phyloP scores from a whole-genome alignment of 1,140 invertebrate species.

The Trigoniulus corallinus region DNA sequence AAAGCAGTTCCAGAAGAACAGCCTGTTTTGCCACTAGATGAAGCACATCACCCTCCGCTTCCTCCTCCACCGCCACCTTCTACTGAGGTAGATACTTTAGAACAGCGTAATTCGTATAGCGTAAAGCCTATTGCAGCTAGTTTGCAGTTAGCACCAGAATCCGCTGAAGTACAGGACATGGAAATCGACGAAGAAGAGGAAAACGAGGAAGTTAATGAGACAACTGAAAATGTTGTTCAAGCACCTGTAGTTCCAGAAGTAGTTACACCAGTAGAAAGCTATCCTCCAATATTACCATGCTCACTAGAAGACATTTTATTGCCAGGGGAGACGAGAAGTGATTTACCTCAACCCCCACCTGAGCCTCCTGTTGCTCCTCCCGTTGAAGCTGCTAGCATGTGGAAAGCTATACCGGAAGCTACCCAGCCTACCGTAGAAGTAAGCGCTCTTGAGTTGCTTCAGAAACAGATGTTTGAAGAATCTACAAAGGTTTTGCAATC shows the following conservation, averaged over 20 bases:
- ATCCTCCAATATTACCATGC: background rate
- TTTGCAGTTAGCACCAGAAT: background rate
- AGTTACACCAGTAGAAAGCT: background rate
- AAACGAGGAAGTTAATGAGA: background rate
- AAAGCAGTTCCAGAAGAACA: background rate
- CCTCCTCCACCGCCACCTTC: too few relatives aligned
- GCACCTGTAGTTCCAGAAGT: background rate
- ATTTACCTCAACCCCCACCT: background rate
- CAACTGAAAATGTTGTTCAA: background rate
- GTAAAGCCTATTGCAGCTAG: background rate
- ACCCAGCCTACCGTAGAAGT: background rate
- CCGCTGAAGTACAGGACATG: background rate
- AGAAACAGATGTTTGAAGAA: background rate
- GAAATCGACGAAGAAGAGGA: background rate
- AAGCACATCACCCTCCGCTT: background rate
- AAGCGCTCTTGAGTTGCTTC: background rate
- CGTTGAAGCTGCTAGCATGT: background rate
- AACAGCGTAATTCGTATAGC: too few relatives aligned
- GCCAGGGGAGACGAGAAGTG: conserved; percentile 1
- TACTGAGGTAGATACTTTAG: too few relatives aligned
- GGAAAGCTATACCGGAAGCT: background rate
- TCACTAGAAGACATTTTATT: conserved; percentile 6
- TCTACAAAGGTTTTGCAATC: background rate
- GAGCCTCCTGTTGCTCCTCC: background rate
- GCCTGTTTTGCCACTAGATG: background rate